Base-by-base conservation (phyloP, 1,140 invertebrate species). In the Drosophila obscura region DNA sequence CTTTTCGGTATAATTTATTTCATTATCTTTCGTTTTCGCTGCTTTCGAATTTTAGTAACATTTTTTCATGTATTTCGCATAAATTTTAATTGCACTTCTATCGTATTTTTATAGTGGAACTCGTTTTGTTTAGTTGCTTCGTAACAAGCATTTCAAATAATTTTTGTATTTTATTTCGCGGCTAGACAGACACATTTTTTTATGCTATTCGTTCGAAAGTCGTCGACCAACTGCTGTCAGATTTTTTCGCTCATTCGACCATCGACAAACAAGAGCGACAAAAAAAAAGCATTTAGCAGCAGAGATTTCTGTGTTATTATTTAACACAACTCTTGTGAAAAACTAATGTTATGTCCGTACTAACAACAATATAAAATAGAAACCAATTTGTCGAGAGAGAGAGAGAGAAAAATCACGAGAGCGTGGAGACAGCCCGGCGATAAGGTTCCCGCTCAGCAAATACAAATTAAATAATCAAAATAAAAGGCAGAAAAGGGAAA, bases 201-300 rank as follows among this genome's bases (percentile, higher is more conserved):
- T 82, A 88, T 82, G 87, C 72, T 77, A 73, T 90, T 80, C 82
- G 80, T 83, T 90, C 80, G 87, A 90, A 90, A 90, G 87, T 87
- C 69, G 76, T 79, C 87, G 82, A 83, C 79, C 82, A 90, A 90
- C 87, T 90, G 82, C 71, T 78, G 58, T 73, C 71, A 73, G 64
- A 71, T 73, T 76, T 80, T 69, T 74, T 73, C 62, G 59, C 67
- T 69, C 80, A 48, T 64, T 77, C 55, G 50, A 35, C 51, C 77
- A 66, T 53, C 61, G 39, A 19, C 64, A 78, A 61, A 69, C 51
- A 82, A 80, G 41, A 77, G 63, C 51, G 59, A 62, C 57, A 79
- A 74, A 73, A 78, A 78, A 80, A 58, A 80, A 58, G 58, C 61
- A 85, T 87, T 87, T 88, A 88, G 75, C 75, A 79, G 71, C 63